Evolutionary conservation across 2,113 vertebrate species (phyloP).

Genomic region (Alaudala cheleensis): DNA sequence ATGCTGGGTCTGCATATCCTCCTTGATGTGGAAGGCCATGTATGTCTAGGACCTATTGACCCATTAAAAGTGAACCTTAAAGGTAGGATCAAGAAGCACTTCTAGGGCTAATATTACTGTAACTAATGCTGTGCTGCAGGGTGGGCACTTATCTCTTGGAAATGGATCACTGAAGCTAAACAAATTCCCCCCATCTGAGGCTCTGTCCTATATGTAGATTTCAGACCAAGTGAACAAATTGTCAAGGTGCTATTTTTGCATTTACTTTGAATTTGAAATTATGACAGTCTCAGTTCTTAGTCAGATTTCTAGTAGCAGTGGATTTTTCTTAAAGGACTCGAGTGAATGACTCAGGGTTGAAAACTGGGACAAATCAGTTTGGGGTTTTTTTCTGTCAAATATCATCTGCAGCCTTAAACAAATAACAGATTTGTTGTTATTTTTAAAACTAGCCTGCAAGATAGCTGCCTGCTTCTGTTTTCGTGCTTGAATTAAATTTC

Average conservation of each 20-base stretch:
- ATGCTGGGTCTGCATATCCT: background rate
- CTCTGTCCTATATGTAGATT: constrained; percentile 36
- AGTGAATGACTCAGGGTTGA: constrained; percentile 33
- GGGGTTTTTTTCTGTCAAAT: background rate
- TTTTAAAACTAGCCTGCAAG: constrained; percentile 10
- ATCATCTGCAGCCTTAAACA: constrained; percentile 2
- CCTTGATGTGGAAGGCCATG: background rate
- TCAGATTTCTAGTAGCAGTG: constrained; percentile 33
- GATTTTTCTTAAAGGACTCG: constrained; percentile 43
- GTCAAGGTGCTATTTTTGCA: constrained; percentile 39
- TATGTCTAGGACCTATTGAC: background rate
- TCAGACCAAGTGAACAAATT: background rate
- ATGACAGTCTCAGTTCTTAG: constrained; percentile 25
- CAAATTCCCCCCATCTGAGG: background rate
- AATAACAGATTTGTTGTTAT: background rate
- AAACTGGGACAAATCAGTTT: constrained; percentile 16
- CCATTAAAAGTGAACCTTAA: background rate
- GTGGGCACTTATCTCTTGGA: background rate
- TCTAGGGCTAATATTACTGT: background rate
- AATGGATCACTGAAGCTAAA: constrained; percentile 32
- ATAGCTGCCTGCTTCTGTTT: constrained; percentile 22
- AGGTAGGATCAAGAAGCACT: background rate
- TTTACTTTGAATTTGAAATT: constrained; percentile 30
- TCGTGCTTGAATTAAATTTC: background rate
- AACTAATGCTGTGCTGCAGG: background rate